These are phyloP conservation scores for Serinus canaria DNA, from an alignment of 2,113 vertebrate genomes.

Conservation along the genomic window DNA sequence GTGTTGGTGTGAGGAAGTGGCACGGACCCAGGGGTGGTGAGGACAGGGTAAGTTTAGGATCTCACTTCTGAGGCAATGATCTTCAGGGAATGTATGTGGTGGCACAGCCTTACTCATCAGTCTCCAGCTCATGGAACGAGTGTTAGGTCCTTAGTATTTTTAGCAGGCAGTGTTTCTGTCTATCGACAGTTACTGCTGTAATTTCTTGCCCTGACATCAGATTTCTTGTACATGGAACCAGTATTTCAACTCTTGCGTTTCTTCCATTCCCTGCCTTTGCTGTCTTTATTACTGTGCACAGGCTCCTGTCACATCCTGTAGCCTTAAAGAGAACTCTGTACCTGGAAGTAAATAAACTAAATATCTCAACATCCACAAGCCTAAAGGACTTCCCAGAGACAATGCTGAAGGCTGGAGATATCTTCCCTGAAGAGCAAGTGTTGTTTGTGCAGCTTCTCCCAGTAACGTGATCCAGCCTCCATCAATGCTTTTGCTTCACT, in stretches of 20 bases:
- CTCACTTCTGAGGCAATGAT: neutral
- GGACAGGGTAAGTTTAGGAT: neutral
- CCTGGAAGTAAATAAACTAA: neutral
- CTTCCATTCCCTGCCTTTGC: neutral
- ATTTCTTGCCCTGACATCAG: neutral
- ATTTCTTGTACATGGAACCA: neutral
- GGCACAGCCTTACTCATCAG: neutral
- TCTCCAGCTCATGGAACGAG: neutral
- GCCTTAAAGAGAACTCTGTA: neutral
- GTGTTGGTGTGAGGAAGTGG: neutral
- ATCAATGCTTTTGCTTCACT: neutral
- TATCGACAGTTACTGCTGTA: neutral
- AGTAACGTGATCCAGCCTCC: neutral
- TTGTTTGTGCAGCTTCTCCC: neutral
- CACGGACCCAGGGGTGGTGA: accelerated
- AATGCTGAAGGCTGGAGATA: neutral
- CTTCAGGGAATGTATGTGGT: neutral
- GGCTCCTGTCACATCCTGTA: neutral
- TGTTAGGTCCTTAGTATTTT: neutral
- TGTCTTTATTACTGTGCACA: neutral
- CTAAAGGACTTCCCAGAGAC: neutral
- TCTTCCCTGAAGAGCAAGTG: neutral
- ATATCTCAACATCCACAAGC: neutral
- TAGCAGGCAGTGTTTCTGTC: neutral
- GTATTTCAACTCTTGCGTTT: neutral